phyloP scores from a whole-genome alignment of 2,113 vertebrate genomes.

The Thamnophis sirtalis region DNA sequence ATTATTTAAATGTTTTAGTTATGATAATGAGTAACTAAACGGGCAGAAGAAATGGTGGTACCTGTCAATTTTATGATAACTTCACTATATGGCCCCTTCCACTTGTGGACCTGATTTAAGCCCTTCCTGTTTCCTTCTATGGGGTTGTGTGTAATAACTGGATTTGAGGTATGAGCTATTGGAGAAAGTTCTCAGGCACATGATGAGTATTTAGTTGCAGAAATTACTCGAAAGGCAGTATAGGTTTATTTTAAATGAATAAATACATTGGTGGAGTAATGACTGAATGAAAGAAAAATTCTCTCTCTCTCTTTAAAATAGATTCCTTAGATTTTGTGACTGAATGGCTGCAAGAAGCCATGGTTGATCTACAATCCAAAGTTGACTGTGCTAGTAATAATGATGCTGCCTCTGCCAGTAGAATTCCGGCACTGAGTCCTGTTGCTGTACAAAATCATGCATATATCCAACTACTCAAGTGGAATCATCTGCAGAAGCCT shows the following conservation, averaged over 20 bases:
- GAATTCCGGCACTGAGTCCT: conserved; percentile 38
- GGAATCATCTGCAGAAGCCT: conserved; percentile 81
- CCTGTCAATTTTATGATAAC: neutral
- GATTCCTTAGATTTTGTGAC: conserved; percentile 90
- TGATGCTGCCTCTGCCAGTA: conserved; percentile 46
- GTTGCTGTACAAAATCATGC: conserved; percentile 82
- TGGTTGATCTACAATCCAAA: conserved; percentile 57
- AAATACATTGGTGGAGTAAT: neutral
- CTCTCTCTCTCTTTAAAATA: conserved; percentile 45
- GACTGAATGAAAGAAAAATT: neutral
- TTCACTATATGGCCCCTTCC: neutral
- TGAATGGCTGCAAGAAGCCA: conserved; percentile 86
- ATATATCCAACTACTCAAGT: conserved; percentile 86
- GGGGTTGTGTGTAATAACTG: neutral
- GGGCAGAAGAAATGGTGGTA: neutral
- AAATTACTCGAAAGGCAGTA: neutral
- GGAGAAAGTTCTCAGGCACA: neutral
- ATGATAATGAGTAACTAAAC: neutral
- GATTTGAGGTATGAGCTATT: neutral
- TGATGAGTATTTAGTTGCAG: neutral
- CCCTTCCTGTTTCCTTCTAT: neutral
- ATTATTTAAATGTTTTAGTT: neutral
- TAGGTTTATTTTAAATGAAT: neutral
- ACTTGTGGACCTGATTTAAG: neutral
- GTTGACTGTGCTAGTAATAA: conserved; percentile 29